Conservation (phyloP, 2,888 invertebrate species). For the Ophion ventricosus region DNA sequence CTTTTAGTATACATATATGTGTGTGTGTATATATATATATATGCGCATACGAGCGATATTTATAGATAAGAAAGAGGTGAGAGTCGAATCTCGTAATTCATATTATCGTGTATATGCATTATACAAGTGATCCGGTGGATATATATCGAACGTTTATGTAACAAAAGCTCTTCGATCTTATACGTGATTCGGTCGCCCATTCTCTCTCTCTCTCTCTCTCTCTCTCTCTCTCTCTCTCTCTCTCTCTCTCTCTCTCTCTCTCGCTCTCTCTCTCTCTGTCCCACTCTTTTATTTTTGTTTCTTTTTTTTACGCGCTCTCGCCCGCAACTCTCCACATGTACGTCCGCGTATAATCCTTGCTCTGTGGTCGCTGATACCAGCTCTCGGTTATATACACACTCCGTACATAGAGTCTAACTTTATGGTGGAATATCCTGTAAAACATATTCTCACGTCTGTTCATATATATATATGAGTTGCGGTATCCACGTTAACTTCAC, state of each 20-base stretch:
- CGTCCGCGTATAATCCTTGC: slow-evolving; percentile 9
- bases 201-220: slow-evolving; percentile 9
- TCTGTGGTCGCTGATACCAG: slow-evolving; percentile 39
- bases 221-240: slow-evolving; percentile 14
- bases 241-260: slow-evolving; percentile 10
- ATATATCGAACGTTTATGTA: slow-evolving; percentile 41
- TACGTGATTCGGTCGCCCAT: slow-evolving; percentile 44
- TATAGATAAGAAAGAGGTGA: slow-evolving; percentile 45
- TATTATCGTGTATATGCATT: slow-evolving; percentile 37
- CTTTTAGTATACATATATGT: background rate
- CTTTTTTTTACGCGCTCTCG: slow-evolving; percentile 34
- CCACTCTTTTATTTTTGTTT: background rate
- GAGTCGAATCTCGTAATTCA: slow-evolving; percentile 55
- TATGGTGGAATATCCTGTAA: slow-evolving; percentile 41
- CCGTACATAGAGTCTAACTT: slow-evolving; percentile 44
- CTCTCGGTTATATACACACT: slow-evolving; percentile 37
- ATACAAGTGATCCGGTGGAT: slow-evolving; percentile 29
- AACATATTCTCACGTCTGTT: background rate
- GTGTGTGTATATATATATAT: slow-evolving; percentile 20
- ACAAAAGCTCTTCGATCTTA: slow-evolving; percentile 59
- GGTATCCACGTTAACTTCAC: background rate
- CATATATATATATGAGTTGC: slow-evolving; percentile 7
- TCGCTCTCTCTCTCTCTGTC: background rate
- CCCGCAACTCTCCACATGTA: slow-evolving; percentile 28
- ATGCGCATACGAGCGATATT: slow-evolving; percentile 11